These are phyloP conservation scores for Sylvilagus bachmani DNA, from an alignment of 2,113 vertebrate genomes.

Conservation along the genomic window DNA sequence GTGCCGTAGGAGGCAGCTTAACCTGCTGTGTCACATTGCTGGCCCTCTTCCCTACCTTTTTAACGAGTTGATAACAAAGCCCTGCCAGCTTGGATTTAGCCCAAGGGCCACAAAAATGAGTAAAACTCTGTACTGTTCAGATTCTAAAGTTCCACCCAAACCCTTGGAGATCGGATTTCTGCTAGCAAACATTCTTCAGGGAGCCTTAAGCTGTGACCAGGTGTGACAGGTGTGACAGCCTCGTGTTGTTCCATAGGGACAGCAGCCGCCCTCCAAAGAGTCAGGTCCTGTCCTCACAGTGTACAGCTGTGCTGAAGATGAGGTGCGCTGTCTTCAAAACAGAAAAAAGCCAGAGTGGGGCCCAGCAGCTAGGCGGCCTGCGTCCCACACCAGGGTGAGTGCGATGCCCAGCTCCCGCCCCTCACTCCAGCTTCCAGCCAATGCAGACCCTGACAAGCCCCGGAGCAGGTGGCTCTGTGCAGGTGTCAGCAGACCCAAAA, in stretches of 20 bases:
- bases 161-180: neutral
- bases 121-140: neutral
- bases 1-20: too few species aligned
- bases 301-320: neutral
- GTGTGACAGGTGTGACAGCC: neutral
- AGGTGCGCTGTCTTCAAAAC: neutral
- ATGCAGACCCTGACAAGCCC: too few species aligned
- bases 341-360: neutral
- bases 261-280: neutral
- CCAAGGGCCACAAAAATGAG: neutral
- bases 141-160: neutral
- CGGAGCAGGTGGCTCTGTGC: neutral
- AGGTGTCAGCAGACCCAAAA: accelerated
- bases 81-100: neutral
- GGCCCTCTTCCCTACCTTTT: neutral
- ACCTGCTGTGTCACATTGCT: too few species aligned
- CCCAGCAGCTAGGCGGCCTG: too few species aligned
- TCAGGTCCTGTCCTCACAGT: neutral
- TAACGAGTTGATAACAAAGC: neutral
- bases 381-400: too few species aligned
- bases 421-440: too few species aligned
- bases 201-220: neutral
- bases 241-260: neutral
- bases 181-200: neutral
- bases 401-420: too few species aligned